phyloP scores from a whole-genome alignment of 2,113 vertebrate species.

The Larimichthys polyactis region DNA sequence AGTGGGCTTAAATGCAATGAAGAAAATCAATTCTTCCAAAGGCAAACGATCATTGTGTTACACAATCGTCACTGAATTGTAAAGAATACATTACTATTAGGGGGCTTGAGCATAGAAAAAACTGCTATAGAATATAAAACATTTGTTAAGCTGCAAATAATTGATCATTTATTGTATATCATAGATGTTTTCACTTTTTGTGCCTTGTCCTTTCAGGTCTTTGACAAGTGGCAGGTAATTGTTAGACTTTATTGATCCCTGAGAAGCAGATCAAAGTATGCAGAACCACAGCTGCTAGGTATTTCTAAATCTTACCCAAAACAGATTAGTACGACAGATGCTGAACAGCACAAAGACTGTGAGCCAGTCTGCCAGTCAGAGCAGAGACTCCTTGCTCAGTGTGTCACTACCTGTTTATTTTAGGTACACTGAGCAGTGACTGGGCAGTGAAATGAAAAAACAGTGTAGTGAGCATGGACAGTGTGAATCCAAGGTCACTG shows the following conservation, averaged over 20 bases:
- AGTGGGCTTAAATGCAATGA: constrained; percentile 40
- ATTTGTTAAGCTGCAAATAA: neutral
- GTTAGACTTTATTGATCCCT: neutral
- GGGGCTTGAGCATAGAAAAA: constrained; percentile 9
- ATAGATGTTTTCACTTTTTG: rapidly evolving
- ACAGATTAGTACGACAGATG: neutral
- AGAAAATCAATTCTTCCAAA: constrained; percentile 41
- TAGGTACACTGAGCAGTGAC: neutral
- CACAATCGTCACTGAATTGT: constrained; percentile 32
- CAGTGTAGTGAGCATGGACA: neutral
- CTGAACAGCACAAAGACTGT: constrained; percentile 15
- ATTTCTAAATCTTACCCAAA: neutral
- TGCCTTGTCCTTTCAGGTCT: neutral
- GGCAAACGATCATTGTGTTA: constrained; percentile 39
- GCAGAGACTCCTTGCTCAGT: neutral
- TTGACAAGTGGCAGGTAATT: neutral
- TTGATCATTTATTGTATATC: neutral
- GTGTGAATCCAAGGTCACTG: neutral
- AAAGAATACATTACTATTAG: constrained; percentile 35
- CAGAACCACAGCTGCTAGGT: neutral
- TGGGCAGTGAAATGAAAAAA: constrained; percentile 26
- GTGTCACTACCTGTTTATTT: constrained; percentile 1
- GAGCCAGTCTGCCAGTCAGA: neutral
- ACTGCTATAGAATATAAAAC: neutral
- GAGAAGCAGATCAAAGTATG: neutral